Evolutionary conservation across 1,140 invertebrate genomes (phyloP).

Genomic region (fruit fly (Drosophila melanogaster)): Release_6_plus_ISO1_MT NC_004354.4:4374501-4375000

Average conservation of each 20-base stretch:
- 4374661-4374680: constrained; percentile 48
- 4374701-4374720: constrained; percentile 1
- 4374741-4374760: not conserved
- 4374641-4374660: constrained; percentile 81
- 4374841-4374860: constrained; percentile 61
- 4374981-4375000: constrained; percentile 80
- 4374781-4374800: constrained; percentile 83
- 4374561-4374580: constrained; percentile 60
- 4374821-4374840: constrained; percentile 83
- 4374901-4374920: constrained; percentile 28
- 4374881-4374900: constrained; percentile 33
- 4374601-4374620: constrained; percentile 79
- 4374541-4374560: constrained; percentile 62
- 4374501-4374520: not conserved
- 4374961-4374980: constrained; percentile 80
- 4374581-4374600: constrained; percentile 40
- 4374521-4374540: not conserved
- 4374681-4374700: constrained; percentile 21
- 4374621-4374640: constrained; percentile 76
- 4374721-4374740: constrained; percentile 1
- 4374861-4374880: constrained; percentile 12
- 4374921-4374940: constrained; percentile 2
- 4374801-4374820: constrained; percentile 81
- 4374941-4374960: not conserved
- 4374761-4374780: constrained; percentile 79